Percentiles rank a stretch among this genome's conserved stretches.
Evolutionary conservation across 2,797 vertebrate genomes (phyloP).

Genomic region (Enteromius trimaculatus): DNA sequence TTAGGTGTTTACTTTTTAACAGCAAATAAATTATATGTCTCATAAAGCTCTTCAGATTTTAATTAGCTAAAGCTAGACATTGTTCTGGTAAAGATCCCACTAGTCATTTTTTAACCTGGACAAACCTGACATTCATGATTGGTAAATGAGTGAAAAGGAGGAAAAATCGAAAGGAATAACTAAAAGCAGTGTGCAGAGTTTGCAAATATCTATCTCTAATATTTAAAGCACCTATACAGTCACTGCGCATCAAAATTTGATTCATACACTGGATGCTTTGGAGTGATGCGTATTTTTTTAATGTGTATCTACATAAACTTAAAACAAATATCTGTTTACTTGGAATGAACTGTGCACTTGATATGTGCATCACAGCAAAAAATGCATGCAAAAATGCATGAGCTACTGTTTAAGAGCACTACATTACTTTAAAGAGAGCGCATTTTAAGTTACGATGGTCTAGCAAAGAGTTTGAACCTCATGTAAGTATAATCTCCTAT

Average conservation of each 20-base stretch:
- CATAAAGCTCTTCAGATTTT: not conserved
- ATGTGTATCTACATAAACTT: conserved; percentile 17
- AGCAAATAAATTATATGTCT: conserved; percentile 41
- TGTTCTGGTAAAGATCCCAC: conserved; percentile 12
- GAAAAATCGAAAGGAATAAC: not conserved
- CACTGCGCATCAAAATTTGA: not conserved
- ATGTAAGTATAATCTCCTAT: conserved; percentile 9
- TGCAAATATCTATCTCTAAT: not conserved
- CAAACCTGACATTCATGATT: conserved; percentile 44
- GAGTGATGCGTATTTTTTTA: conserved; percentile 9
- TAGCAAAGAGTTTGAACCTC: conserved; percentile 3
- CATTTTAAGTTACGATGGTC: conserved; percentile 27
- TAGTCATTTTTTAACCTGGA: conserved; percentile 32
- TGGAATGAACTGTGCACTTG: conserved; percentile 31
- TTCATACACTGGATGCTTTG: not conserved
- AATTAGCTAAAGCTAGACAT: conserved; percentile 10
- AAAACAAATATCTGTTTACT: conserved; percentile 23
- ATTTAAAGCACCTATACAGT: conserved; percentile 20
- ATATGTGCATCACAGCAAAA: conserved; percentile 16
- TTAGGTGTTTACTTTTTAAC: conserved; percentile 59
- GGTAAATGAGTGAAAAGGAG: conserved; percentile 31
- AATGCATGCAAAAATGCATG: conserved; percentile 13
- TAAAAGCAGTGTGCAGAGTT: conserved; percentile 25
- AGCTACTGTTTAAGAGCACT: conserved; percentile 25
- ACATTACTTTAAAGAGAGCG: conserved; percentile 41